Evolutionary conservation across 2,113 vertebrate species (phyloP), one percentile per base, ranked within the genome.

Genomic region (Polypterus bichir): DNA sequence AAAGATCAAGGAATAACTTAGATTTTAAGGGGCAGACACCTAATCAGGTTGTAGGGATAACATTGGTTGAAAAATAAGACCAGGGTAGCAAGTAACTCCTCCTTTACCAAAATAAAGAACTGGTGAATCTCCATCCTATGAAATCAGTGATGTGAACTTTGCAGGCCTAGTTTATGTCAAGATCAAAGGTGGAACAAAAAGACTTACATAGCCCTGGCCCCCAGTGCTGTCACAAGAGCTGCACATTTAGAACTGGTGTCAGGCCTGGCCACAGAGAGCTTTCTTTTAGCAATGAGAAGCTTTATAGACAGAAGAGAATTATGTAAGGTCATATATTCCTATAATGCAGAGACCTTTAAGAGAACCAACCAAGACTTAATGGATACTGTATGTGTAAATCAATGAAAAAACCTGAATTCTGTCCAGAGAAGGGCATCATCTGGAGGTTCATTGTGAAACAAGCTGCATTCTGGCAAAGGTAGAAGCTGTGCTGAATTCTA

Each of bases 301-400:
- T 64, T 61, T 46, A 64, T 64, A 10, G 48, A 48, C 49, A 66
- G 54, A 57, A 48, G 54, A 49, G 60, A n/a, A 48, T 51, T 62
- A 5, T 70, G 62, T 49, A 70, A 44, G 10, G 49, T 53, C 3
- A 67, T 70, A 7, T 70, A 68, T 57, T 70, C 60, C 47, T 63
- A 70, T 7, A 67, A 70, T 10, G 57, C 57, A 11, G 49, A 45
- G 9, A 67, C 55, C 3, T 70, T 67, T 47, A 64, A 70, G 53
- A 46, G 59, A 62, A 60, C 56, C 5, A 60, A 67, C 11, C 59
- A 61, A 46, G 64, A 69, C 5, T 6, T 54, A 7, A 62, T 54
- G 46, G 49, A 62, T 9, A 27, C 27, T 27, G 27, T 27, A 49
- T 62, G 7, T 62, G 9, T 49, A 54, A 9, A 9, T 9, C 11